Evolutionary conservation across 30 jellyfish, hydroid and myxozoan genomes (phyloP).

Genomic region (Nemopilema nomurai): DNA sequence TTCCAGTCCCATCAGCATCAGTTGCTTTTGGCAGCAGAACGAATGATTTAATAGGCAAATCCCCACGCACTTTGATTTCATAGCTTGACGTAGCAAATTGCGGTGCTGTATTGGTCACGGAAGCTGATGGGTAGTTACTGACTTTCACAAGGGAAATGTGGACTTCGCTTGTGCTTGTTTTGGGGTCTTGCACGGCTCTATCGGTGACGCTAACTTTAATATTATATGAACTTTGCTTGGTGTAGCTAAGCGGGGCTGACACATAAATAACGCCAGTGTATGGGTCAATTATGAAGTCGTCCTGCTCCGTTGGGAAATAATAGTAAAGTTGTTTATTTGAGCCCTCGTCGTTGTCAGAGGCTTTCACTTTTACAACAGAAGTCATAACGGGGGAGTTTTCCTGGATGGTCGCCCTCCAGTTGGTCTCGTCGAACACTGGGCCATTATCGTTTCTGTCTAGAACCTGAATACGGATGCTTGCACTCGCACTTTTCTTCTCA

Average conservation of each 20-base stretch:
- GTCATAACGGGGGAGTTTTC: slow-evolving; percentile 80
- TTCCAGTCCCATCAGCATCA: slow-evolving; percentile 68
- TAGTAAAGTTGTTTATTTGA: slow-evolving; percentile 84
- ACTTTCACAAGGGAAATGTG: slow-evolving; percentile 75
- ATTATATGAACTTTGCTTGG: slow-evolving; percentile 31
- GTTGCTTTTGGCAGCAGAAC: slow-evolving; percentile 74
- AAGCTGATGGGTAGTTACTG: slow-evolving; percentile 74
- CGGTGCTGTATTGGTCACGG: slow-evolving; percentile 56
- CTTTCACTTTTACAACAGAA: slow-evolving; percentile 84
- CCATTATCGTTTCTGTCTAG: slow-evolving; percentile 83
- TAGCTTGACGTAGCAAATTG: slow-evolving; percentile 42
- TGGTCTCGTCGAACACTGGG: slow-evolving; percentile 81
- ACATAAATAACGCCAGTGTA: slow-evolving; percentile 89
- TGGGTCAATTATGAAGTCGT: slow-evolving; percentile 84
- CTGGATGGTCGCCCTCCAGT: slow-evolving; percentile 81
- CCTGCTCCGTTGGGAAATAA: slow-evolving; percentile 65
- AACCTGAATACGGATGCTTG: slow-evolving; percentile 63
- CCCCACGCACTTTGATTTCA: slow-evolving; percentile 82
- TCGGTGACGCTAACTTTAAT: slow-evolving; percentile 82
- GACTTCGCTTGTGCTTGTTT: slow-evolving; percentile 58
- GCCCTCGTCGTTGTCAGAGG: slow-evolving; percentile 94
- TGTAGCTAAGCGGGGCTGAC: slow-evolving; percentile 71
- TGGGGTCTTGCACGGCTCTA: slow-evolving; percentile 72
- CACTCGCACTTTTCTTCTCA: slow-evolving; percentile 45
- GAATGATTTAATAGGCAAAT: slow-evolving; percentile 76